A percentile compares a stretch with the other conserved stretches of the same genome.
These are phyloP conservation scores for Asbolus verrucosus DNA, from an alignment of 1,140 invertebrate genomes.

Conservation along the genomic window DNA sequence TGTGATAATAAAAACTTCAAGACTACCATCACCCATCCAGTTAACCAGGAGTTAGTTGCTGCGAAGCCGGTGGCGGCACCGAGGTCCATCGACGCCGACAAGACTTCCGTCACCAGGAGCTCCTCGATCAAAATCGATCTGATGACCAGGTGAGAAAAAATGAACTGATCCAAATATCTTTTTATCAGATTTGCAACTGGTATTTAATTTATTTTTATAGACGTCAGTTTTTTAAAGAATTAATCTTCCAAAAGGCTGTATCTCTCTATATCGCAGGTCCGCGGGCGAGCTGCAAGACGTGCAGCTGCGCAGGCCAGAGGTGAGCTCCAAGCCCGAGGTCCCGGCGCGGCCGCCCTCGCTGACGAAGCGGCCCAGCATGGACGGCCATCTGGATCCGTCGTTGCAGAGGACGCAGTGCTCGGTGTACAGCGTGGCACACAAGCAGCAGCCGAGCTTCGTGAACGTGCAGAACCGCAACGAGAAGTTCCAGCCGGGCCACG, in stretches of 20 bases:
- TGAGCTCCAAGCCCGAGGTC: conserved; percentile 72
- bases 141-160: no score
- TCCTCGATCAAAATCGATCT: conserved; percentile 47
- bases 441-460: conserved; percentile 62
- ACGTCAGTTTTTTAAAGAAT: no score
- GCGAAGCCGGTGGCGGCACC: conserved; percentile 58
- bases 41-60: conserved; percentile 11
- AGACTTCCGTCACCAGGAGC: conserved; percentile 42
- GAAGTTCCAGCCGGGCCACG: conserved; percentile 59
- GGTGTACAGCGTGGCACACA: conserved; percentile 60
- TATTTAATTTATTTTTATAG: no score
- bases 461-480: conserved; percentile 58
- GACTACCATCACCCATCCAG: conserved; percentile 48
- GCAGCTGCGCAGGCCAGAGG: conserved; percentile 53
- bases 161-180: no score
- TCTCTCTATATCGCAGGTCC: no score
- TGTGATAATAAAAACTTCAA: conserved; percentile 50
- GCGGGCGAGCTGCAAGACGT: conserved; percentile 49
- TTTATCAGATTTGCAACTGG: no score
- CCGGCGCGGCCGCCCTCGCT: conserved; percentile 78
- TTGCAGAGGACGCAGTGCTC: conserved; percentile 60
- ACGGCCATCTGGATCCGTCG: conserved; percentile 47
- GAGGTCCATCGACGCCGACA: conserved; percentile 40
- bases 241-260: no score
- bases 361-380: conserved; percentile 25